These are phyloP conservation scores for Marronus borbonicus DNA, from an alignment of 2,888 invertebrate species.

Conservation along the genomic window DNA sequence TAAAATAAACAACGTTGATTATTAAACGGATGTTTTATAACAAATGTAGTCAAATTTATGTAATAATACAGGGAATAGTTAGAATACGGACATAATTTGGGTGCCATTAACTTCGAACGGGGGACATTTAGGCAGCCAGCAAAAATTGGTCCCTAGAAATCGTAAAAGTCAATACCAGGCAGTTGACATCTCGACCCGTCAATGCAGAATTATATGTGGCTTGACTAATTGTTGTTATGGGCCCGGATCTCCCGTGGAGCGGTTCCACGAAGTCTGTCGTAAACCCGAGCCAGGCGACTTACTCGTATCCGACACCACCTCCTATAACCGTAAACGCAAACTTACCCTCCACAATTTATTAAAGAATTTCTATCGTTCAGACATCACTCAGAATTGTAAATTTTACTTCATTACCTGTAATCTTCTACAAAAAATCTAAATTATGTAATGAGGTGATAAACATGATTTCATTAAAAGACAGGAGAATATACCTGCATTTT, in stretches of 20 bases:
- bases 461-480: no score
- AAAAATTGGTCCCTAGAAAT: constrained; percentile 62
- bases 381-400: not conserved
- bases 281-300: constrained; percentile 56
- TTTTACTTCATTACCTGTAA: not conserved
- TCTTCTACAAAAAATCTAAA: not conserved
- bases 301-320: constrained; percentile 46
- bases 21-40: no score
- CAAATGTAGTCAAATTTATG: no score
- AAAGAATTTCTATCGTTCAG: constrained; percentile 28
- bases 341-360: constrained; percentile 48
- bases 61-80: no score
- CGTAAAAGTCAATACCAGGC: constrained; percentile 65
- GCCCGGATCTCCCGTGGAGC: constrained; percentile 62
- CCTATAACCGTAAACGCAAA: constrained; percentile 44
- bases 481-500: no score
- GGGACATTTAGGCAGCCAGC: constrained; percentile 31
- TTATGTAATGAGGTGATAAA: no score
- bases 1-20: no score
- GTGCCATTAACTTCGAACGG: constrained; percentile 10
- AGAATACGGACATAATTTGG: not conserved
- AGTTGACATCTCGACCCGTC: constrained; percentile 66
- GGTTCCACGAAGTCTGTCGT: constrained; percentile 69
- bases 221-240: constrained; percentile 66
- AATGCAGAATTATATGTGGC: constrained; percentile 64